phyloP scores from a whole-genome alignment of 2,797 vertebrate species.

The Natrix natrix region DNA sequence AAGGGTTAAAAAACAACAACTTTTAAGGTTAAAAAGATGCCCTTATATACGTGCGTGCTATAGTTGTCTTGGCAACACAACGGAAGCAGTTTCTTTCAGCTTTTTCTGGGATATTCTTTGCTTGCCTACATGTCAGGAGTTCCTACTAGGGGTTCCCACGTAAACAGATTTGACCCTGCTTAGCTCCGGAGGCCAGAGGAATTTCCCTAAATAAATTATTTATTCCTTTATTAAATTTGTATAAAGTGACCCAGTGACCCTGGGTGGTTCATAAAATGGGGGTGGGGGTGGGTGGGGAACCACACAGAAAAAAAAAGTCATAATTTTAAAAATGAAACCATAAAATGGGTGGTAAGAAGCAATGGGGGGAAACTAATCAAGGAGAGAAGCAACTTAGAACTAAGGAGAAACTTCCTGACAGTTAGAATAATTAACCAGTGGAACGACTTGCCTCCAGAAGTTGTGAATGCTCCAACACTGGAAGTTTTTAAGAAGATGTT shows the following conservation, averaged over 20 bases:
- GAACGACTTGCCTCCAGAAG: no score
- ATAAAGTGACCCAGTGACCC: background rate
- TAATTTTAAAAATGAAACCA: background rate
- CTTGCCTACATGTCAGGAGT: background rate
- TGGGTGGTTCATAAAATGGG: background rate
- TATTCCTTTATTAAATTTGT: background rate
- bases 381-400: no score
- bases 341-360: no score
- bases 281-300: fast-evolving
- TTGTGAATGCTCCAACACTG: no score
- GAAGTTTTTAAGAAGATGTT: no score
- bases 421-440: no score
- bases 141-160: background rate
- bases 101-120: background rate
- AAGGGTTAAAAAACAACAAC: background rate
- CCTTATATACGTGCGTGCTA: background rate
- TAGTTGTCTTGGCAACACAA: background rate
- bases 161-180: background rate
- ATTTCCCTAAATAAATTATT: background rate
- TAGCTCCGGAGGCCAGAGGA: background rate
- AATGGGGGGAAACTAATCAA: no score
- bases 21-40: background rate
- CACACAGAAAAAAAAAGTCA: background rate
- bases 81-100: background rate
- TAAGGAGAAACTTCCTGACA: no score